Percentiles rank a stretch among this genome's conserved stretches.
Evolutionary conservation across 2,797 vertebrate species (phyloP).

Genomic region (Poecilia wingei): DNA sequence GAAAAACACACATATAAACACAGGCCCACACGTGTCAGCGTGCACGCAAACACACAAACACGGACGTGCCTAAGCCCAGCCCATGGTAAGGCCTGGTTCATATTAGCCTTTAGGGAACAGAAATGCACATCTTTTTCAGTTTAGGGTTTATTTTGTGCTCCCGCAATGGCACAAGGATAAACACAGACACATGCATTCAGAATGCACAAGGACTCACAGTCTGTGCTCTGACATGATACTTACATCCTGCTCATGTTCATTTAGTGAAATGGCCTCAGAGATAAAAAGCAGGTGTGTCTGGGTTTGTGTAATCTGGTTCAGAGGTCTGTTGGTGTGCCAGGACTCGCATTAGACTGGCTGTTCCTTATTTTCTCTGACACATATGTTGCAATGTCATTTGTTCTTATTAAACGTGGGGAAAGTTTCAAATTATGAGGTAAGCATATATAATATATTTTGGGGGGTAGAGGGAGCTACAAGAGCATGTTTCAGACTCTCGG

Average conservation of each 20-base stretch:
- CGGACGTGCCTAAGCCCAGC: constrained; percentile 35
- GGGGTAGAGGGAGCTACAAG: neutral
- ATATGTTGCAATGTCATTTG: constrained; percentile 4
- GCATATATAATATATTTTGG: constrained; percentile 4
- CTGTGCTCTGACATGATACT: constrained; percentile 55
- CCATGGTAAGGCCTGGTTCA: constrained; percentile 74
- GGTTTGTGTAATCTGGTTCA: constrained; percentile 39
- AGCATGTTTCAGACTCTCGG: neutral
- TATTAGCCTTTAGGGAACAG: constrained; percentile 73
- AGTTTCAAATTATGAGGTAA: constrained; percentile 12
- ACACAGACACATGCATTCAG: constrained; percentile 68
- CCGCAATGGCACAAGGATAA: constrained; percentile 69
- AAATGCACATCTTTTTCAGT: constrained; percentile 79
- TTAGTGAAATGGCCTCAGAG: constrained; percentile 49
- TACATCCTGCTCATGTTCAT: constrained; percentile 68
- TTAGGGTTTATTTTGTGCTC: constrained; percentile 72
- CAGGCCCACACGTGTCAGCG: constrained; percentile 23
- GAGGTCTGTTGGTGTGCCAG: constrained; percentile 48
- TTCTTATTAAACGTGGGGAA: neutral
- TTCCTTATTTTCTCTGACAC: constrained; percentile 18
- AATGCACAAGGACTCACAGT: constrained; percentile 62
- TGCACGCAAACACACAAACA: constrained; percentile 34
- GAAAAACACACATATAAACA: constrained; percentile 46
- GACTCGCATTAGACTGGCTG: constrained; percentile 32
- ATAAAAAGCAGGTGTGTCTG: constrained; percentile 66